These are phyloP conservation scores for Crax fasciolata DNA, from an alignment of 2,797 vertebrate species.

Conservation along the genomic window DNA sequence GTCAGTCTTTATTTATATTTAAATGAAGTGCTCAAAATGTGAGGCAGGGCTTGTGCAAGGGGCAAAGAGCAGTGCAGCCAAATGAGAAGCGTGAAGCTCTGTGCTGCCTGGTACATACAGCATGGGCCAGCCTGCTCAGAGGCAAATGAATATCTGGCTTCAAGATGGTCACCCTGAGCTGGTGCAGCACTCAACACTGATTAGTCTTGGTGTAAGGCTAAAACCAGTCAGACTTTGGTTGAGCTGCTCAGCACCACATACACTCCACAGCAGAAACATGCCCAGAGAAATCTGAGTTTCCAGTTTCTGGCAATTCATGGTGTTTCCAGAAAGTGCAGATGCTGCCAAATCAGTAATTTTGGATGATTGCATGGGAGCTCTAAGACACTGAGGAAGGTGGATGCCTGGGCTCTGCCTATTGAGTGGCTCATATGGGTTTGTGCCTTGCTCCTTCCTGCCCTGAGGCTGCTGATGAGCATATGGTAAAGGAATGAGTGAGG, in stretches of 20 bases:
- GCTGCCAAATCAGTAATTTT: background rate
- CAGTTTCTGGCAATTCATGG: background rate
- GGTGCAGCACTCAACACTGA: background rate
- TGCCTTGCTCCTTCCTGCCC: background rate
- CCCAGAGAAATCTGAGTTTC: background rate
- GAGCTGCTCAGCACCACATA: background rate
- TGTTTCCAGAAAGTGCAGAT: background rate
- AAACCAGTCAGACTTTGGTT: background rate
- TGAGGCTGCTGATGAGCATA: background rate
- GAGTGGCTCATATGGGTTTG: background rate
- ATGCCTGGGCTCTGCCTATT: fast-evolving
- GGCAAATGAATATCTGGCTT: background rate
- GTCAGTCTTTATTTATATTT: slow-evolving; percentile 1
- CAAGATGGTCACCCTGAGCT: background rate
- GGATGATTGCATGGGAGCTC: fast-evolving
- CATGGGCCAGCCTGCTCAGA: background rate
- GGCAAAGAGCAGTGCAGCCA: background rate
- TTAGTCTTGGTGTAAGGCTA: background rate
- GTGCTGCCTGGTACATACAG: background rate
- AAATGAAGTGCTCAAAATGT: background rate
- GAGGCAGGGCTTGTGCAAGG: background rate
- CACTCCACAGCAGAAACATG: background rate
- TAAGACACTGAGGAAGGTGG: background rate
- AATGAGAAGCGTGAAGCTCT: fast-evolving
- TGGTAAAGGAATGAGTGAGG: background rate